Evolutionary conservation across 2,113 vertebrate genomes (phyloP).

Genomic region (Arvicanthis niloticus): DNA sequence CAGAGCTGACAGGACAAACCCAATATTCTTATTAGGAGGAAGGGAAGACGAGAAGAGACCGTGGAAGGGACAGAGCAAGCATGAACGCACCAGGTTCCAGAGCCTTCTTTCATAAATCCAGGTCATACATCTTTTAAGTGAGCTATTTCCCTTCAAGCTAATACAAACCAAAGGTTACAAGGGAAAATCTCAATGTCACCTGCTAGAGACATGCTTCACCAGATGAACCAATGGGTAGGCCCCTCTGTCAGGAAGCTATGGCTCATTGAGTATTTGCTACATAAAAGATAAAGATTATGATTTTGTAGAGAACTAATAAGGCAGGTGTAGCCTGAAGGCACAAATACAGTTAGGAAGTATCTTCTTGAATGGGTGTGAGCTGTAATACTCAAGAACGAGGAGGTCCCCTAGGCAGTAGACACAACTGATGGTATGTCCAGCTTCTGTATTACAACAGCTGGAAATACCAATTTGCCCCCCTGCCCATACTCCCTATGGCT

Average conservation of each 20-base stretch:
- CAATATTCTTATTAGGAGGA: background rate
- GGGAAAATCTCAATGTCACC: background rate
- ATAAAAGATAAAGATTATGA: background rate
- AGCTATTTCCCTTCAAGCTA: background rate
- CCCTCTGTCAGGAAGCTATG: background rate
- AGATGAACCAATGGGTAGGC: background rate
- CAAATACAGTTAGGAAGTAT: background rate
- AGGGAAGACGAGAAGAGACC: background rate
- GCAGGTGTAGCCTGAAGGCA: background rate
- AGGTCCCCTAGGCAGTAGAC: background rate
- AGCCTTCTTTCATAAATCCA: conserved; percentile 11
- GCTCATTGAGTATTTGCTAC: background rate
- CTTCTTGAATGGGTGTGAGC: background rate
- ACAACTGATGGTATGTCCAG: background rate
- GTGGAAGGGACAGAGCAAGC: background rate
- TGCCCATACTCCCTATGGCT: background rate
- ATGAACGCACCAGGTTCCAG: background rate
- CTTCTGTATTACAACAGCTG: background rate
- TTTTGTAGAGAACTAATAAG: background rate
- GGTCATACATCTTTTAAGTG: background rate
- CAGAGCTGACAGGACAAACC: background rate
- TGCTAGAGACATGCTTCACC: background rate
- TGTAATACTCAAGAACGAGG: background rate
- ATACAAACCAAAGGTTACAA: background rate
- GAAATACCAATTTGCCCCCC: background rate